These are phyloP conservation scores for Dynastes grantii DNA, from an alignment of 2,888 invertebrate species.

Conservation along the genomic window DNA sequence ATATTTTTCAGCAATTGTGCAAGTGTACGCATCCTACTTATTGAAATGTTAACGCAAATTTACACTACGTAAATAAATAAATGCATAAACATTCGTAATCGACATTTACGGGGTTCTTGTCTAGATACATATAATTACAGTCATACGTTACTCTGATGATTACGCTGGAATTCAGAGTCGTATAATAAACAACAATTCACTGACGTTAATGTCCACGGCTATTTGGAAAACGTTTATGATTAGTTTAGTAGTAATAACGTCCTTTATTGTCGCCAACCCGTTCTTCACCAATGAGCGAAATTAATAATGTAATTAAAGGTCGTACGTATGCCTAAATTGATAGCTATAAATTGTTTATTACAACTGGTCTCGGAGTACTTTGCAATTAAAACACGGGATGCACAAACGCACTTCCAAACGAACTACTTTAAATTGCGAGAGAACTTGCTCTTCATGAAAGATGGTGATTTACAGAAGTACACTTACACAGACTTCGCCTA, in stretches of 20 bases:
- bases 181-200: constrained; percentile 16
- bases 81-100: not conserved
- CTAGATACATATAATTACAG: not conserved
- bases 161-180: constrained; percentile 4
- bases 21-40: too few species aligned
- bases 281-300: constrained; percentile 17
- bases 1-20: too few species aligned
- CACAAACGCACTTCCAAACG: too few species aligned
- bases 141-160: constrained; percentile 17
- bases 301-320: constrained; percentile 20
- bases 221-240: constrained; percentile 17
- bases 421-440: too few species aligned
- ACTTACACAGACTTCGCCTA: not conserved
- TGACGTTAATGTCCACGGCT: constrained; percentile 16
- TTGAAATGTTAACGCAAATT: too few species aligned
- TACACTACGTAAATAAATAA: not conserved
- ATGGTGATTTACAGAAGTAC: too few species aligned
- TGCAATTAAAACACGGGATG: too few species aligned
- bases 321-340: constrained; percentile 11
- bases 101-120: not conserved
- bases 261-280: constrained; percentile 1
- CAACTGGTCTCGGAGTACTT: not conserved
- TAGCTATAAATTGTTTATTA: constrained; percentile 20
- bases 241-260: constrained; percentile 15
- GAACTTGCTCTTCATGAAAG: too few species aligned